Evolutionary conservation across 2,113 vertebrate species (phyloP).

Genomic region (Lates calcarifer): DNA sequence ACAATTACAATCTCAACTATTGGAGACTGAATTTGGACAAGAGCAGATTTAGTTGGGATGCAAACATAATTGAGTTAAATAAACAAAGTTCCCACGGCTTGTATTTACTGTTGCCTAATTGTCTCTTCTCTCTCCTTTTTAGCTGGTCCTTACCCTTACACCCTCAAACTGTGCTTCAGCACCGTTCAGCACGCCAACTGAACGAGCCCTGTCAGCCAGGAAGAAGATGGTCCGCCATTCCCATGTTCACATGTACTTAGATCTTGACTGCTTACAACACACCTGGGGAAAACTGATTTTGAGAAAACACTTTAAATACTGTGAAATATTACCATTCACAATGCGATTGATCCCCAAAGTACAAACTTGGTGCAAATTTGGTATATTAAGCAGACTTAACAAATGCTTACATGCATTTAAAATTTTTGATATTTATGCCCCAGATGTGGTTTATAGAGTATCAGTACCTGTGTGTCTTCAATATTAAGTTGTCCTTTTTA

Average conservation of each 20-base stretch:
- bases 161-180: constrained; percentile 95
- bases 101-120: neutral
- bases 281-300: constrained; percentile 12
- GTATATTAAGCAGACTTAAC: constrained; percentile 13
- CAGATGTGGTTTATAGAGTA: constrained; percentile 48
- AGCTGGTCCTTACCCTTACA: constrained; percentile 94
- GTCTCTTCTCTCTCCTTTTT: neutral
- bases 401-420: constrained; percentile 25
- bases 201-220: constrained; percentile 33
- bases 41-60: no score
- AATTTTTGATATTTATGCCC: constrained; percentile 55
- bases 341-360: neutral
- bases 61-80: no score
- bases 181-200: constrained; percentile 93
- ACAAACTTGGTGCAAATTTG: constrained; percentile 21
- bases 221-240: constrained; percentile 48
- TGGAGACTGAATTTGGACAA: no score
- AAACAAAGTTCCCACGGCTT: neutral
- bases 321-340: constrained; percentile 13
- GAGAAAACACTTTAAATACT: neutral
- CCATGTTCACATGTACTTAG: constrained; percentile 40
- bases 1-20: no score
- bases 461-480: constrained; percentile 61
- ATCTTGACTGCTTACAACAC: constrained; percentile 41
- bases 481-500: constrained; percentile 70